Evolutionary conservation across 2,888 invertebrate species (phyloP), one percentile per base, ranked within the genome.

Genomic region (Xestia ashworthii): DNA sequence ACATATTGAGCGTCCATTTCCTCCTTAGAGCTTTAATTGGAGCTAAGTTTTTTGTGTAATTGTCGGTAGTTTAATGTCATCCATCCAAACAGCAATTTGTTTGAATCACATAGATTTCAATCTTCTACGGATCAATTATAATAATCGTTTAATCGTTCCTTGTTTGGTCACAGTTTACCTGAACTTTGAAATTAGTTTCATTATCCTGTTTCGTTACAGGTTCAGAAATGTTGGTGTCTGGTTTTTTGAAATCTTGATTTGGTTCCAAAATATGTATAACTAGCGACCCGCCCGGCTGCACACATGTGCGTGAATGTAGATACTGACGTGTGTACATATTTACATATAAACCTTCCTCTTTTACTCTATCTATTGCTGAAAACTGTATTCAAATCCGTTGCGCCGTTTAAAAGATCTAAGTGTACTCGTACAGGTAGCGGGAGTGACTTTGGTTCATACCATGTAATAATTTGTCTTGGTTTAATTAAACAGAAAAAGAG

Each of bases 41-140:
- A n/a, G 19, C 14, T 41, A n/a, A 38, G 32, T 73, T 78, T 74
- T 83, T 80, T 76, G 48, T 62, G n/a, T 68, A n/a, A 60, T 68
- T 84, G 70, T 62, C 60, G 74, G 70, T 69, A 22, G 44, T 74
- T 67, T 62, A 62, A 80, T 73, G 71, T 67, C 70, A 68, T 75
- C 5, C 67, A 68, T 75, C 4, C 0, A 48, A 60, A 44, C 41
- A n/a, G n/a, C 46, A 48, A 64, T 53, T 50, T 58, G 25, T 60
- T 22, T 58, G 38, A 58, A 82, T 69, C 48, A 48, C 38, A 25
- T 66, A 48, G 44, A 77, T 70, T 12, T 64, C 1, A 50, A 71
- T 70, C 64, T 60, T 32, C 16, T 50, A 78, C 32, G 62, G 62
- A 76, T 80, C n/a, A 76, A 70, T 76, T 60, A 76, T 46, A 38